Conservation (phyloP, 1,140 invertebrate species). For the Drosophila mojavensis region DNA sequence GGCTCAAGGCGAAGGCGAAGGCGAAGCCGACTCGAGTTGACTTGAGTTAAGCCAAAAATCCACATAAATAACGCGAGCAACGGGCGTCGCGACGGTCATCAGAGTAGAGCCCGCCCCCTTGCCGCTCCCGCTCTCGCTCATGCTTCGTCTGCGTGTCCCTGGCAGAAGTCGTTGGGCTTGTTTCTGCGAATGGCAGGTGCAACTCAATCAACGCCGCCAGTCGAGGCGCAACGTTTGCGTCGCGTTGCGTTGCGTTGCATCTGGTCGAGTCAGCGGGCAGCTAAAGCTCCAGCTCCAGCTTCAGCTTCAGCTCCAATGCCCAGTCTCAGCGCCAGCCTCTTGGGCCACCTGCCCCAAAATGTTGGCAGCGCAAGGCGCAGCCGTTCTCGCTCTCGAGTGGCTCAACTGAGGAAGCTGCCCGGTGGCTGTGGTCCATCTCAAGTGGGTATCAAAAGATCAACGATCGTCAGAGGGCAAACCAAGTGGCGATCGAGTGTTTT, state of each 20-base stretch:
- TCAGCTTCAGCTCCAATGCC: background rate
- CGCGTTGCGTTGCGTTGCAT: background rate
- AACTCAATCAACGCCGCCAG: constrained; percentile 72
- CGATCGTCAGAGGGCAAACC: constrained; percentile 46
- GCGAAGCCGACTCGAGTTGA: constrained; percentile 1
- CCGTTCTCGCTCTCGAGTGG: constrained; percentile 24
- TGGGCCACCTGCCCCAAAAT: constrained; percentile 56
- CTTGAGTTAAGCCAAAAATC: constrained; percentile 56
- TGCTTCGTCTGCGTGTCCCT: background rate
- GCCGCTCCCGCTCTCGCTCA: background rate
- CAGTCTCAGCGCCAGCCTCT: background rate
- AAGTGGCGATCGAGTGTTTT: constrained; percentile 36
- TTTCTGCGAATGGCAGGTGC: constrained; percentile 83
- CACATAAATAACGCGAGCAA: constrained; percentile 75
- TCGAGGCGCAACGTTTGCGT: constrained; percentile 3
- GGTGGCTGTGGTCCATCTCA: constrained; percentile 20
- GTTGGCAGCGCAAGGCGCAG: constrained; percentile 46
- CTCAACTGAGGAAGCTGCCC: constrained; percentile 67
- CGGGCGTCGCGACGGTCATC: constrained; percentile 18
- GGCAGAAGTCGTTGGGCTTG: constrained; percentile 53
- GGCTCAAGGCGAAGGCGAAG: constrained; percentile 4
- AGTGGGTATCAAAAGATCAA: constrained; percentile 75
- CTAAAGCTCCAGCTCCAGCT: background rate
- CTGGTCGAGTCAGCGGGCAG: constrained; percentile 11
- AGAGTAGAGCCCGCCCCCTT: background rate